A percentile compares a stretch with the other conserved stretches of the same genome.
phyloP scores from a whole-genome alignment of 2,888 invertebrate species.

The Lamellibrachia columna region DNA sequence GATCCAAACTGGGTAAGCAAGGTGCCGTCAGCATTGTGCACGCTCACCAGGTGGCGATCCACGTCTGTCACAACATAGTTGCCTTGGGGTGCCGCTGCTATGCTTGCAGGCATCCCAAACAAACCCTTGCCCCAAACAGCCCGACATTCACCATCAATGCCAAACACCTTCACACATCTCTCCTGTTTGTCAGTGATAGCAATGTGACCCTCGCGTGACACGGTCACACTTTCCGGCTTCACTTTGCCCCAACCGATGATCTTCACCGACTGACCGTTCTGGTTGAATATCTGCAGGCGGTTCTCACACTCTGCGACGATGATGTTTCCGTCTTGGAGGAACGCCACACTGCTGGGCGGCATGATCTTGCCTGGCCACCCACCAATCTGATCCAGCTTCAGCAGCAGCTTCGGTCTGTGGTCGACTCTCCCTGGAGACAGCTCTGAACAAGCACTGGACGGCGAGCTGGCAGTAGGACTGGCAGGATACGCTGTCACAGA shows the following conservation, averaged over 20 bases:
- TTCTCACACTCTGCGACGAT: constrained; percentile 42
- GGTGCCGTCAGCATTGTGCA: constrained; percentile 36
- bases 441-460: constrained; percentile 3
- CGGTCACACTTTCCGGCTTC: constrained; percentile 37
- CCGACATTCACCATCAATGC: constrained; percentile 30
- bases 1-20: constrained; percentile 34
- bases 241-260: constrained; percentile 45
- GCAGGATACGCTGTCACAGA: constrained; percentile 24
- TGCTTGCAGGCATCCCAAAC: constrained; percentile 38
- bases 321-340: constrained; percentile 36
- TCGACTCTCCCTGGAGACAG: constrained; percentile 17
- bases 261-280: constrained; percentile 34
- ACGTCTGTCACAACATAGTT: constrained; percentile 40
- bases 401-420: constrained; percentile 28
- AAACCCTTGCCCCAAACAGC: constrained; percentile 34
- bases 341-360: constrained; percentile 35
- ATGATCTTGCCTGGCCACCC: constrained; percentile 42
- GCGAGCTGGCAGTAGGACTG: constrained; percentile 22
- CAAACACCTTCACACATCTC: constrained; percentile 38
- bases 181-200: constrained; percentile 42
- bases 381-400: constrained; percentile 41
- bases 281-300: constrained; percentile 42
- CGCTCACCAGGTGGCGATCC: constrained; percentile 36
- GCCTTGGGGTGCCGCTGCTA: constrained; percentile 35
- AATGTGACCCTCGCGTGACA: constrained; percentile 33